phyloP scores from a whole-genome alignment of 2,888 invertebrate species.

The Platynereis dumerilii region DNA sequence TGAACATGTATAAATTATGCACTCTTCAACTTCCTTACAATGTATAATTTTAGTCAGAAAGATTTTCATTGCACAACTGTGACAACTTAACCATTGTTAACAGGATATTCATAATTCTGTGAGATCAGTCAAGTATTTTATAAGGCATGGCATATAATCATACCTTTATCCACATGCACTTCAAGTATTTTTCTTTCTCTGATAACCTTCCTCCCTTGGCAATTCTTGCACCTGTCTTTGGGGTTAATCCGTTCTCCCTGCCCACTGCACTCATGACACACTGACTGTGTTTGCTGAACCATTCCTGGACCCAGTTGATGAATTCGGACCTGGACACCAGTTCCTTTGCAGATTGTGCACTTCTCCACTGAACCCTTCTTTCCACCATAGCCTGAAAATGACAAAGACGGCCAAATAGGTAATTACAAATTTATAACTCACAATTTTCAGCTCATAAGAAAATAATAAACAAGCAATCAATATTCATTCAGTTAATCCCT shows the following conservation, averaged over 20 bases:
- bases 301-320: constrained; percentile 78
- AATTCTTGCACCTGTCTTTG: constrained; percentile 92
- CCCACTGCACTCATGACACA: constrained; percentile 87
- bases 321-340: constrained; percentile 78
- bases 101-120: too few relatives aligned
- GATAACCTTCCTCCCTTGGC: constrained; percentile 87
- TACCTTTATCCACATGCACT: constrained; percentile 84
- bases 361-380: constrained; percentile 89
- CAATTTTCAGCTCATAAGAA: background rate
- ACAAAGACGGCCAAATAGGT: background rate
- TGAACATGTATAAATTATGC: background rate
- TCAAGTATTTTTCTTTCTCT: constrained; percentile 92
- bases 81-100: too few relatives aligned
- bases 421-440: background rate
- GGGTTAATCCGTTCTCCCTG: constrained; percentile 68
- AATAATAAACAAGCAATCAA: background rate
- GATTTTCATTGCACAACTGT: too few relatives aligned
- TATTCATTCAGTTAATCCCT: too few relatives aligned
- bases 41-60: background rate
- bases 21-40: background rate
- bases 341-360: constrained; percentile 86
- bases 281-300: constrained; percentile 89
- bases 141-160: too few relatives aligned
- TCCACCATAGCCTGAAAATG: constrained; percentile 76
- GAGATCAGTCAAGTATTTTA: too few relatives aligned